Evolutionary conservation across 2,113 vertebrate species (phyloP).

Genomic region (Chlamydotis undulata): DNA sequence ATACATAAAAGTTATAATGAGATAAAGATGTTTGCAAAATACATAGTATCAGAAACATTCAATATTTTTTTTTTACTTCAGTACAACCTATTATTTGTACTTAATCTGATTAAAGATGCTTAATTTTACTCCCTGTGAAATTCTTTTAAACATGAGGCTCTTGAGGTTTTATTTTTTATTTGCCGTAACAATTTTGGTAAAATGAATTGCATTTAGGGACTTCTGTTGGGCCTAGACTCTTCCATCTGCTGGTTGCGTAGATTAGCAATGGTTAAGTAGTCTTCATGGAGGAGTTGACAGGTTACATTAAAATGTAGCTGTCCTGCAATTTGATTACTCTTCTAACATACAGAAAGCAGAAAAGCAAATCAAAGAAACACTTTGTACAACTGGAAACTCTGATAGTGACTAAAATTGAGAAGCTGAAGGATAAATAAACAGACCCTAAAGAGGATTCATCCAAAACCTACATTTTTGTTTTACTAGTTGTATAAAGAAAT

Average conservation of each 20-base stretch:
- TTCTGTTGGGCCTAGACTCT: background rate
- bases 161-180: background rate
- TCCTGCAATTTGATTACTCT: background rate
- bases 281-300: background rate
- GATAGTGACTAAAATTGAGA: background rate
- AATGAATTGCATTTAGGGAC: background rate
- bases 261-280: background rate
- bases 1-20: background rate
- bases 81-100: background rate
- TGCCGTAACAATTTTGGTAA: background rate
- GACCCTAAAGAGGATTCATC: accelerated
- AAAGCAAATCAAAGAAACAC: background rate
- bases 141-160: background rate
- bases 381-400: background rate
- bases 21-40: background rate
- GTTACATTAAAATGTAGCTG: background rate
- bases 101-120: background rate
- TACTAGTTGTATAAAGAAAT: background rate
- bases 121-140: background rate
- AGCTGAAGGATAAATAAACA: background rate
- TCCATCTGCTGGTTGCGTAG: background rate
- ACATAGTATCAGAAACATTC: background rate
- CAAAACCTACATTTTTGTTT: background rate
- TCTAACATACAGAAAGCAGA: background rate
- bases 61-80: background rate